These are phyloP conservation scores for Ophion costatus DNA, from an alignment of 2,888 invertebrate genomes.

Conservation along the genomic window DNA sequence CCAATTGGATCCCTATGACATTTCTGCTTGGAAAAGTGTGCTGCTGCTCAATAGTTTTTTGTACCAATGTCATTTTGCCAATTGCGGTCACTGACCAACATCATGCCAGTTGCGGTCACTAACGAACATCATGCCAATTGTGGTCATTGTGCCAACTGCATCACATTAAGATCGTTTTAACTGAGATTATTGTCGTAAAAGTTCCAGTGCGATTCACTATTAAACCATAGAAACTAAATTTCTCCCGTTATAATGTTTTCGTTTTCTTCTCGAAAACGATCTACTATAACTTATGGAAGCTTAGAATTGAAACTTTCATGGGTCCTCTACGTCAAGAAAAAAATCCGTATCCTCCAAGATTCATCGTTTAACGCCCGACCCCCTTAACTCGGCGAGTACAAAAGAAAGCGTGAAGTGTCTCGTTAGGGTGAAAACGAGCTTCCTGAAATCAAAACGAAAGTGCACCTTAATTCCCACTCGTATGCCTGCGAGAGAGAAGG, in stretches of 20 bases:
- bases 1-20: too few relatives aligned
- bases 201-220: neutral
- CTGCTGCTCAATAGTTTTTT: too few relatives aligned
- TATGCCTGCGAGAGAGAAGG: neutral
- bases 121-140: neutral
- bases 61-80: too few relatives aligned
- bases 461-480: neutral
- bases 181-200: neutral
- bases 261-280: neutral
- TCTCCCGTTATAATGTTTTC: neutral
- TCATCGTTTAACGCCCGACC: neutral
- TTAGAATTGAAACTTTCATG: neutral
- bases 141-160: neutral
- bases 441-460: conserved; percentile 9
- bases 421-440: conserved; percentile 3
- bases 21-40: too few relatives aligned
- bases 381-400: neutral
- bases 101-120: neutral
- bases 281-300: neutral
- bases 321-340: neutral
- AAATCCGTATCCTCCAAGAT: neutral
- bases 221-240: neutral
- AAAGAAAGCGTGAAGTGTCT: conserved; percentile 6
- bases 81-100: too few relatives aligned
- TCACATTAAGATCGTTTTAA: neutral